Percentiles rank a stretch among this genome's conserved stretches.
phyloP scores from a whole-genome alignment of 2,797 vertebrate species.

The Chelon labrosus region DNA sequence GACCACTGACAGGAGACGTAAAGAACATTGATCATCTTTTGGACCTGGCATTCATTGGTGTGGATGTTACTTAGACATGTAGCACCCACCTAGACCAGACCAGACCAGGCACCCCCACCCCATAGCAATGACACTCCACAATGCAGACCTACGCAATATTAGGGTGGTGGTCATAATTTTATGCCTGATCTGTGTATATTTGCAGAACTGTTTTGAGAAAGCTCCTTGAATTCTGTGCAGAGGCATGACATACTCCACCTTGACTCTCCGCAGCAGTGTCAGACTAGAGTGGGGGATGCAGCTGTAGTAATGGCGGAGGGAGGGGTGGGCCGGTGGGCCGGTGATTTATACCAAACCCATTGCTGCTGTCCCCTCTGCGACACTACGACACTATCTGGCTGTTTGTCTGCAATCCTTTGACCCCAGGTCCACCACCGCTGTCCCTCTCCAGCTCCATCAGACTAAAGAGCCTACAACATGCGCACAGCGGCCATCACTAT shows the following conservation, averaged over 20 bases:
- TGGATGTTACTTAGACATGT: too few relatives aligned
- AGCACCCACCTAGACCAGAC: too few relatives aligned
- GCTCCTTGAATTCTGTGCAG: slow-evolving; percentile 24
- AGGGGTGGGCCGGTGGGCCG: not conserved
- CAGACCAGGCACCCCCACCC: too few relatives aligned
- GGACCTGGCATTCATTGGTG: too few relatives aligned
- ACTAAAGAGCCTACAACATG: slow-evolving; percentile 49
- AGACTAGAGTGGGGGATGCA: slow-evolving; percentile 27
- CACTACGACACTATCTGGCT: slow-evolving; percentile 54
- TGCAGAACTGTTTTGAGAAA: slow-evolving; percentile 6
- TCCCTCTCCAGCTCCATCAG: slow-evolving; percentile 40
- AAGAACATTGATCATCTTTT: too few relatives aligned
- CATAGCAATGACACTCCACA: too few relatives aligned
- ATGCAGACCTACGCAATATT: too few relatives aligned
- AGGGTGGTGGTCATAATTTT: too few relatives aligned
- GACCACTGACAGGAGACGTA: too few relatives aligned
- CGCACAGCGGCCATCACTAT: not conserved
- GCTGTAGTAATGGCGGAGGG: slow-evolving; percentile 11
- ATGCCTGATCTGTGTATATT: not conserved
- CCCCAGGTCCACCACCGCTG: slow-evolving; percentile 22
- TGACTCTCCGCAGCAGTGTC: slow-evolving; percentile 25
- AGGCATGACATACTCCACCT: slow-evolving; percentile 15
- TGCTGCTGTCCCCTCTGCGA: slow-evolving; percentile 36
- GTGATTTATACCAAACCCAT: slow-evolving; percentile 49
- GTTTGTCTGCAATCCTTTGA: slow-evolving; percentile 53